These are phyloP conservation scores for Pammene aurita DNA, from an alignment of 2,888 invertebrate species.

Conservation along the genomic window DNA sequence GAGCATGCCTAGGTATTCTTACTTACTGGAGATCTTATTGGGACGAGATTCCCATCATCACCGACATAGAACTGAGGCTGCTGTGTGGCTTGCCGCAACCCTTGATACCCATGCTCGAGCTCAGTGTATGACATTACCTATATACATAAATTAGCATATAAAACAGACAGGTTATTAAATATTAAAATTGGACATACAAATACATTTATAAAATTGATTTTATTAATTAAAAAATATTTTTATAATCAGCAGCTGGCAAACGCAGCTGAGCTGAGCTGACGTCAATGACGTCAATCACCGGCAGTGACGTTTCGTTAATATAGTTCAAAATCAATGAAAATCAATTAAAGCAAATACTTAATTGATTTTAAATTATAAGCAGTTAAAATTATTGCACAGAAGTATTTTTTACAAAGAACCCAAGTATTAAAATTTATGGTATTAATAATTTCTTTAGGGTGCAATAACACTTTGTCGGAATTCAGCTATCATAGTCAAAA, in stretches of 20 bases:
- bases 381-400: neutral
- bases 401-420: too few relatives aligned
- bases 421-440: too few relatives aligned
- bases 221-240: slow-evolving; percentile 37
- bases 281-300: slow-evolving; percentile 25
- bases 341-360: too few relatives aligned
- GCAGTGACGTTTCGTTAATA: slow-evolving; percentile 11
- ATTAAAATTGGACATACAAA: slow-evolving; percentile 26
- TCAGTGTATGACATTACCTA: slow-evolving; percentile 94
- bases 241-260: slow-evolving; percentile 35
- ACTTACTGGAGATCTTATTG: slow-evolving; percentile 84
- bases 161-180: slow-evolving; percentile 19
- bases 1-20: slow-evolving; percentile 27
- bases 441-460: too few relatives aligned
- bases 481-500: too few relatives aligned
- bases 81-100: slow-evolving; percentile 87
- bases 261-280: slow-evolving; percentile 38
- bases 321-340: neutral
- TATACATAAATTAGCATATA: slow-evolving; percentile 50
- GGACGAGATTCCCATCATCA: slow-evolving; percentile 85
- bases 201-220: slow-evolving; percentile 35
- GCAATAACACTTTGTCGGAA: too few relatives aligned
- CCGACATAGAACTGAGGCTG: slow-evolving; percentile 89
- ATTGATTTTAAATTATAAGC: neutral
- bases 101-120: slow-evolving; percentile 96